Base-by-base conservation (phyloP, 2,113 vertebrate genomes). In the Phalacrocorax pelagicus region DNA sequence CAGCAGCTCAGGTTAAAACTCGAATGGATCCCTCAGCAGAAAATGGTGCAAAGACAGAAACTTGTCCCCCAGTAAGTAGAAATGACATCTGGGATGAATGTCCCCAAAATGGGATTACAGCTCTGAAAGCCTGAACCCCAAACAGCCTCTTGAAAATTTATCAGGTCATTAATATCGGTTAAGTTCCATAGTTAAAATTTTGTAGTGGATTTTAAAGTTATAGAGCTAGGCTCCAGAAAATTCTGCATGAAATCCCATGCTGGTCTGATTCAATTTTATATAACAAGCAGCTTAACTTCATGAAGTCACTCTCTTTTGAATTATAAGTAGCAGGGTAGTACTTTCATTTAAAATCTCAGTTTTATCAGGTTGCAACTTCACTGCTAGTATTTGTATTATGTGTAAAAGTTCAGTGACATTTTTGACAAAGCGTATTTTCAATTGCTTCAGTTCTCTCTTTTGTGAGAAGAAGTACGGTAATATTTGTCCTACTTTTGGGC, bases 401-500 rank as follows among this genome's bases (percentile, higher is more conserved):
- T 54, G n/a, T 85, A 61, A 69, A 94, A 93, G 82, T 92, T 93
- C 74, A 55, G 40, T 92, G 85, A 92, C 30, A 32, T 79, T 82
- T 90, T 83, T 93, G 79, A 86, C 71, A 88, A 94, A 86, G 80
- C 9, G 0, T 88, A 69, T 82, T 95, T 96, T 88, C 92, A 83
- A 5, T 59, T 94, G 70, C 67, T 77, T 77, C n/a, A 24, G 38
- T 80, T 88, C 66, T 88, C 66, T 73, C 66, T 82, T 96, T 81
- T 90, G 59, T 93, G 59, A 86, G 74, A 59, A 90, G 42, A 9
- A 69, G 57, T 74, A 47, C 34, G 62, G 82, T 90, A 73, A n/a
- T 88, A 86, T 77, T 93, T 94, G 88, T 73, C 90, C 92, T 86
- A 88, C 46, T 96, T 97, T 95, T 55, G 38, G 23, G 10, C 65